Evolutionary conservation across 2,113 vertebrate genomes (phyloP).

Genomic region (Salvelinus namaycush): DNA sequence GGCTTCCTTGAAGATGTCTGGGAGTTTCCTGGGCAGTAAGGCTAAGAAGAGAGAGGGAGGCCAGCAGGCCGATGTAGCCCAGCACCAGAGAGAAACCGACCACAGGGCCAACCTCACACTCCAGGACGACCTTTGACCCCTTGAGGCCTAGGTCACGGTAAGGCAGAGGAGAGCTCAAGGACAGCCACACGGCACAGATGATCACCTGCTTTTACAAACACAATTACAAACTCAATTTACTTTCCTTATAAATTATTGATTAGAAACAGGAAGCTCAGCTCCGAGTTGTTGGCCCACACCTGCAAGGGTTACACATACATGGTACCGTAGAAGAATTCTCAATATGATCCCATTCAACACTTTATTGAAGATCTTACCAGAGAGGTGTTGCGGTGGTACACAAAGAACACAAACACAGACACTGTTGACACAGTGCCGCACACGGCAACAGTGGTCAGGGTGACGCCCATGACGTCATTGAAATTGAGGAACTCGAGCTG

Average conservation of each 20-base stretch:
- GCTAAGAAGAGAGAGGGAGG: constrained; percentile 66
- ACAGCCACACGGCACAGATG: constrained; percentile 64
- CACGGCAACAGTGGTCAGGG: constrained; percentile 50
- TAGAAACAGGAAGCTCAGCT: constrained; percentile 65
- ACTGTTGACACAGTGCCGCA: constrained; percentile 63
- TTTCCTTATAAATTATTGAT: no score
- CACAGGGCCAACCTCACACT: constrained; percentile 69
- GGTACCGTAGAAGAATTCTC: neutral
- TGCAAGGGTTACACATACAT: neutral
- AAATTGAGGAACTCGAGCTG: constrained; percentile 55
- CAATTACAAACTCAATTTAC: neutral
- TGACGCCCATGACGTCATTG: constrained; percentile 53
- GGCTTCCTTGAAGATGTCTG: constrained; percentile 64
- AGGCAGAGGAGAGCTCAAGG: constrained; percentile 46
- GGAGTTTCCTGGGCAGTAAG: constrained; percentile 74
- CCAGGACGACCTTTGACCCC: constrained; percentile 64
- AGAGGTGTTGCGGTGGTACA: constrained; percentile 55
- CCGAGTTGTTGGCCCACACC: constrained; percentile 63
- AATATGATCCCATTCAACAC: no score
- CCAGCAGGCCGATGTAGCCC: constrained; percentile 76
- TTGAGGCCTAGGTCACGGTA: constrained; percentile 31
- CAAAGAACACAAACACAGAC: constrained; percentile 65
- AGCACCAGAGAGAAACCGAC: constrained; percentile 69
- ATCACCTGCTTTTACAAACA: constrained; percentile 50
- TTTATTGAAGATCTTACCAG: constrained; percentile 46